Conservation (phyloP, 1,140 invertebrate genomes). For the Lepidurus arcticus region DNA sequence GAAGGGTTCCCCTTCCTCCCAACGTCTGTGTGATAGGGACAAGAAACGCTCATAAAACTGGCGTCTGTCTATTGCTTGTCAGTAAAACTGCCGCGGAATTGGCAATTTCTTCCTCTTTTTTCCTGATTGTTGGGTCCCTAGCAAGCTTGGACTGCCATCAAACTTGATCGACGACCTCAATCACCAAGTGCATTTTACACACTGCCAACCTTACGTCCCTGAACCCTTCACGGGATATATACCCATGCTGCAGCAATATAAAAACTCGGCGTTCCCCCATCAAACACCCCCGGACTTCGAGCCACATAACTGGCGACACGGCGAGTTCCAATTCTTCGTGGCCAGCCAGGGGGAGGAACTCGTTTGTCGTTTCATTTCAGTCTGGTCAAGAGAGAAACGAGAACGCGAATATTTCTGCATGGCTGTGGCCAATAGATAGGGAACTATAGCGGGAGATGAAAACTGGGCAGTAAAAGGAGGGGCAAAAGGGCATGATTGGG, state of each 20-base stretch:
- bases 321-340: too few relatives aligned
- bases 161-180: conserved; percentile 15
- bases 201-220: not conserved
- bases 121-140: conserved; percentile 5
- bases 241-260: not conserved
- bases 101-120: conserved; percentile 1
- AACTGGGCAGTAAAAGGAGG: not conserved
- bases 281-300: too few relatives aligned
- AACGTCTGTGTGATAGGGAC: not conserved
- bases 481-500: not conserved
- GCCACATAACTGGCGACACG: too few relatives aligned
- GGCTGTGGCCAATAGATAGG: not conserved
- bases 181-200: not conserved
- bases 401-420: not conserved
- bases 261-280: too few relatives aligned
- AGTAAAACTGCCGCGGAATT: not conserved
- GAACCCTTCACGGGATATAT: not conserved
- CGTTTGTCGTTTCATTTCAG: not conserved
- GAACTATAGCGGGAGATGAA: not conserved
- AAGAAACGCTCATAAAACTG: not conserved
- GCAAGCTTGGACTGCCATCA: not conserved
- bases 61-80: conserved; percentile 14
- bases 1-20: not conserved
- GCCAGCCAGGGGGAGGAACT: too few relatives aligned
- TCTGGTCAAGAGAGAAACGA: not conserved